phyloP scores from a whole-genome alignment of 2,888 invertebrate genomes.

The Chrysotoxum bicinctum region DNA sequence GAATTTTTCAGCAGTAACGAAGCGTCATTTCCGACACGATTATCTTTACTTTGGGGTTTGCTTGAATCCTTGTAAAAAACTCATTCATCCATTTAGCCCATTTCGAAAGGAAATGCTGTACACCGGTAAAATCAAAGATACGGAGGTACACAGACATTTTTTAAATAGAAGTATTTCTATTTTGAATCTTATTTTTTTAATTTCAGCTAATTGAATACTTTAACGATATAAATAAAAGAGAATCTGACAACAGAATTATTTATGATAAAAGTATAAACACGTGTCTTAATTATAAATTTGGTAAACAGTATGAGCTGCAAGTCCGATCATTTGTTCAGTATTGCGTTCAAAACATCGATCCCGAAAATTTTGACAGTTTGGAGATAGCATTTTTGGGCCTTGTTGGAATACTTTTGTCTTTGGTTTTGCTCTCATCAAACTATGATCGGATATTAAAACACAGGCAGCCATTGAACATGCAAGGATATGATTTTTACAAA shows the following conservation, averaged over 20 bases:
- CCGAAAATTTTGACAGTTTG: constrained; percentile 70
- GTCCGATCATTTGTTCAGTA: constrained; percentile 77
- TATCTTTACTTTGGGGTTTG: constrained; percentile 77
- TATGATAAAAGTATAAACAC: constrained; percentile 76
- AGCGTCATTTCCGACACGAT: constrained; percentile 77
- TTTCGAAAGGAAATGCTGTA: constrained; percentile 71
- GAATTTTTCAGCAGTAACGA: constrained; percentile 74
- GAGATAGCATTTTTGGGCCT: constrained; percentile 22
- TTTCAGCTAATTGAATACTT: constrained; percentile 75
- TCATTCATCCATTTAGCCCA: constrained; percentile 55
- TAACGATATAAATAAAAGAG: constrained; percentile 74
- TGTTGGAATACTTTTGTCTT: constrained; percentile 18
- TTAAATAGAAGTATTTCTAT: background rate
- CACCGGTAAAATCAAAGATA: constrained; percentile 61
- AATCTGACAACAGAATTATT: constrained; percentile 74
- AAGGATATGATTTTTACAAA: constrained; percentile 34
- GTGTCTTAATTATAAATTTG: constrained; percentile 76
- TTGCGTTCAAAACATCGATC: constrained; percentile 74
- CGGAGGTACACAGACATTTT: constrained; percentile 64
- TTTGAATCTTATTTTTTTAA: background rate
- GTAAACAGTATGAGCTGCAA: constrained; percentile 70
- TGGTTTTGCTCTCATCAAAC: constrained; percentile 36
- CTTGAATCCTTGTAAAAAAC: constrained; percentile 75
- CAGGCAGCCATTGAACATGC: constrained; percentile 3
- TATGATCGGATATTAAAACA: constrained; percentile 50